Base-by-base conservation (phyloP, 2,797 vertebrate genomes). In the Triplophysa yarkandensis region DNA sequence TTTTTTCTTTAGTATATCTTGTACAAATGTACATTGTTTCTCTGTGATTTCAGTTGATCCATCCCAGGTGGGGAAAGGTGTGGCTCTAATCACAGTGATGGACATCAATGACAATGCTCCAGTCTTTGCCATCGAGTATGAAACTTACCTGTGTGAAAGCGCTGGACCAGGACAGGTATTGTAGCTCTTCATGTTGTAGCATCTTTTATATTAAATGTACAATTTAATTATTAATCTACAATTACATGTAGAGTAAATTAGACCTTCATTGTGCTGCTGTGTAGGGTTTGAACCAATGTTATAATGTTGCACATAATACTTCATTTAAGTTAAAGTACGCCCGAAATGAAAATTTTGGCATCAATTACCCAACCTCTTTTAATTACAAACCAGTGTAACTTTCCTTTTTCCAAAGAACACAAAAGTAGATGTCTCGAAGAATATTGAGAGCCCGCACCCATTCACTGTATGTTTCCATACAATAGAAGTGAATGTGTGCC, bases 51-150 rank as follows among this genome's bases (percentile, higher is more conserved):
- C 74, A 98, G 95, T 94, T 87, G 94, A 97, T 80, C 91, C 83
- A 1, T 89, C 91, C 23, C 95, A 96, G 82, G 90, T 94, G 52
- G 95, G 94, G 32, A 93, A 92, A 88, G 94, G 93, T 6, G 91
- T 92, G 23, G 93, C 94, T 76, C 91, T 94, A 77, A 92, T 98
- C 74, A 93, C 91, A 2, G 93, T 98, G 34, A 91, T 90, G 14
- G 96, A 98, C 55, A 87, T 97, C 41, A 98, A 98, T 36, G 96
- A 98, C 85, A 98, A 98, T 0, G 93, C 95, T 1, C 96, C 95
- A 0, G 91, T 93, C 69, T 95, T 98, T 64, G 94, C 95, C 43
- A 87, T 90, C 71, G 89, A 96, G 4, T 94, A 96, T 9, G 91
- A 95, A 64, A 92, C 93, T 1, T 94, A 90, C 0, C 89, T 97